These are phyloP conservation scores for Drosophila nr. fundita DNA, from an alignment of 2,888 invertebrate genomes.

Conservation along the genomic window DNA sequence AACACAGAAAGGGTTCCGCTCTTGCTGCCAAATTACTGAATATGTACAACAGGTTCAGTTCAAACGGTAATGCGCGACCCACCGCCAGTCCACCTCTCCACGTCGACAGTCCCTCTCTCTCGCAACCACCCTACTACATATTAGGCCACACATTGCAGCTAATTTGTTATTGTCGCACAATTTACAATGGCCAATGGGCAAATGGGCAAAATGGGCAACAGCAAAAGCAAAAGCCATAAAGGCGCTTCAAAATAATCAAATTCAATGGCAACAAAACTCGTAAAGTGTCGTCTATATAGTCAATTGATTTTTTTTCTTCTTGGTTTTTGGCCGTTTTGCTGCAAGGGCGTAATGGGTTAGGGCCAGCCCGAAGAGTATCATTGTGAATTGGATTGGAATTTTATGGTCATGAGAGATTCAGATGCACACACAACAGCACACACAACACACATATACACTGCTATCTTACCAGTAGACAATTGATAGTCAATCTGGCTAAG, in stretches of 20 bases:
- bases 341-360: background rate
- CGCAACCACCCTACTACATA: background rate
- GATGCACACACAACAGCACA: background rate
- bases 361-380: constrained; percentile 23
- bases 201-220: constrained; percentile 22
- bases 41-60: constrained; percentile 73
- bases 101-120: background rate
- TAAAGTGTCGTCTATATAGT: constrained; percentile 63
- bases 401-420: constrained; percentile 33
- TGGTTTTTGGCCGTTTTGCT: background rate
- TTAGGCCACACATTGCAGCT: constrained; percentile 61
- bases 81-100: background rate
- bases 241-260: constrained; percentile 61
- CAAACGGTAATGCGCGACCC: constrained; percentile 57
- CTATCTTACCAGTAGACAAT: constrained; percentile 25
- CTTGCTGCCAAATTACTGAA: constrained; percentile 63
- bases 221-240: constrained; percentile 40
- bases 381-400: constrained; percentile 37
- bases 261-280: constrained; percentile 56
- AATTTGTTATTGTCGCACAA: constrained; percentile 80
- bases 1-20: constrained; percentile 65
- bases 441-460: constrained; percentile 24
- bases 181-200: constrained; percentile 54
- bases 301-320: constrained; percentile 55
- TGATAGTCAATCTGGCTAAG: constrained; percentile 22